Conservation (phyloP, 53 echinoderm and acorn worm species). For the Paelopatides confundens region DNA sequence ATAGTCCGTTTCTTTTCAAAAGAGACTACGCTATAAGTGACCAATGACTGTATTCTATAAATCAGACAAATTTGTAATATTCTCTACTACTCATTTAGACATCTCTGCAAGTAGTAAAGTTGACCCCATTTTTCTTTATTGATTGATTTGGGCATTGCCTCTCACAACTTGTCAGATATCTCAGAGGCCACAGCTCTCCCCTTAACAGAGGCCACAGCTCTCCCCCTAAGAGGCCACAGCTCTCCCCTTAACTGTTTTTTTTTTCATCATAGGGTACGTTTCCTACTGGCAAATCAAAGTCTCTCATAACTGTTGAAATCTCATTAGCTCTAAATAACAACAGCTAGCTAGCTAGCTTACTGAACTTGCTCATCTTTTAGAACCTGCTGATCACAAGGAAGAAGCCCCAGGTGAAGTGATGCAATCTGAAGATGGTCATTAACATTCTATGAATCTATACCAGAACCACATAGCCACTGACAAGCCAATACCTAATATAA, state of each 20-base stretch:
- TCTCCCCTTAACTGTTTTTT: neutral
- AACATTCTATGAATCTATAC: neutral
- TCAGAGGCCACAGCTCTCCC: neutral
- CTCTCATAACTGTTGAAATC: conserved; percentile 7
- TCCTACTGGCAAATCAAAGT: neutral
- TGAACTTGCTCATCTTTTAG: neutral
- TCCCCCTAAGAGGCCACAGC: too few species aligned
- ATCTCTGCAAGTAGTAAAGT: neutral
- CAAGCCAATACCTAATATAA: neutral
- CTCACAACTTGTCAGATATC: neutral
- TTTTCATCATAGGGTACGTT: too few species aligned
- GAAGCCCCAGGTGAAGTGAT: neutral
- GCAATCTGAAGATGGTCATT: neutral
- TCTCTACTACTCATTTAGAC: neutral
- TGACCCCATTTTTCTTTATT: conserved; percentile 36
- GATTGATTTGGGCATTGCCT: neutral
- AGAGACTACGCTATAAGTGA: too few species aligned
- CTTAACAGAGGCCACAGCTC: too few species aligned
- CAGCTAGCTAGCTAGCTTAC: neutral
- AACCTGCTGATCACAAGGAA: neutral
- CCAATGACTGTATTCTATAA: too few species aligned
- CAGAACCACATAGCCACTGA: neutral
- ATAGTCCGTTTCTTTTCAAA: too few species aligned
- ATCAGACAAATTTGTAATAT: neutral
- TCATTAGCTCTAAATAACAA: conserved; percentile 23